Evolutionary conservation across 2,888 invertebrate species (phyloP).

Genomic region (Brassicogethes aeneus): DNA sequence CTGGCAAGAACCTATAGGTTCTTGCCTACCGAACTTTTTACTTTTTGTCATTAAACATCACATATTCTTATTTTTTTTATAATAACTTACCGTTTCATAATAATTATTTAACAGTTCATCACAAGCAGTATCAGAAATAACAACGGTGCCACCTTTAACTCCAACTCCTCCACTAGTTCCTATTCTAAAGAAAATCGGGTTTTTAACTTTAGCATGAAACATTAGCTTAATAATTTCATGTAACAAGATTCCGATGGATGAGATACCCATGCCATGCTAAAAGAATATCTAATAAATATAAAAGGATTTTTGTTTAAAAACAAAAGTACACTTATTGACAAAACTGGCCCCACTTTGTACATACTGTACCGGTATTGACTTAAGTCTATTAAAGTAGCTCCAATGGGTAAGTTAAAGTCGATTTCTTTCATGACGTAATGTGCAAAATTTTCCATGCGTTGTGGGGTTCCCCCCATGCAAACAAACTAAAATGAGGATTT

Average conservation of each 20-base stretch:
- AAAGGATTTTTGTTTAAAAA: not conserved
- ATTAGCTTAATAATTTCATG: constrained; percentile 96
- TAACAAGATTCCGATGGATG: constrained; percentile 89
- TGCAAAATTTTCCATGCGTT: constrained; percentile 89
- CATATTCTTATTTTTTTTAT: too few species aligned
- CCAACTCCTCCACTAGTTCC: constrained; percentile 93
- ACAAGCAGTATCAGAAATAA: constrained; percentile 86
- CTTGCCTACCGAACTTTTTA: too few species aligned
- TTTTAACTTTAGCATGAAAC: constrained; percentile 80
- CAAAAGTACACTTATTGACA: constrained; percentile 73
- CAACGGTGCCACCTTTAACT: constrained; percentile 85
- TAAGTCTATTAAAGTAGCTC: constrained; percentile 80
- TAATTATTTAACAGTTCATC: constrained; percentile 77
- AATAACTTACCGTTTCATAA: constrained; percentile 66
- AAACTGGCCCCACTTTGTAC: constrained; percentile 89
- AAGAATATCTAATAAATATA: constrained; percentile 19
- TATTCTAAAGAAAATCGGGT: constrained; percentile 88
- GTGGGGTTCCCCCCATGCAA: constrained; percentile 93
- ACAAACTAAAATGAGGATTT: too few species aligned
- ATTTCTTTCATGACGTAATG: constrained; percentile 85
- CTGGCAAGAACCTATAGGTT: too few species aligned
- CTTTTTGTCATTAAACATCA: too few species aligned
- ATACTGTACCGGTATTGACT: constrained; percentile 89
- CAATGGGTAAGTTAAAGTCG: constrained; percentile 80
- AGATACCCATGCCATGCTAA: constrained; percentile 97